Evolutionary conservation across 2,888 invertebrate species (phyloP), one percentile per base, ranked within the genome.

Genomic region (Cryptus viduatorius): DNA sequence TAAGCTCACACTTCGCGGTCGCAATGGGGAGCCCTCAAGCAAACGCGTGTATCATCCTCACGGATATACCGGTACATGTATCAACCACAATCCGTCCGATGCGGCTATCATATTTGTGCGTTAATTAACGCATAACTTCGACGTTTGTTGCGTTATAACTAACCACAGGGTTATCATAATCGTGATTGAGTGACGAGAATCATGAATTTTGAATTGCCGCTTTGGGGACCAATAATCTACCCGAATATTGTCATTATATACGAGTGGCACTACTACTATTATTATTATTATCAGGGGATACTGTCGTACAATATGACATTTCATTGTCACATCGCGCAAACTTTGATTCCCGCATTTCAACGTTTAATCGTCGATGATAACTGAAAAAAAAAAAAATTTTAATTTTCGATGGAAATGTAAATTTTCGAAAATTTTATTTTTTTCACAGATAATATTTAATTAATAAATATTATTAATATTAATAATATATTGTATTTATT

Each of bases 61-160:
- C 10, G 56, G 56, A 56, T 24, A 10, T 19, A 56, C 5, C 24
- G 37, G 37, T 37, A 24, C 56, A 19, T 16, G 3, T 3, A 8
- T 19, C 16, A 19, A 56, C 56, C 56, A 19, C 24, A 37, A 37
- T 37, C 37, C 37, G 37, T 37, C 37, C 5, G 1, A 37, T 37
- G 37, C 10, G 24, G 19, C 19, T 24, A 19, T 56, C 56, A 56
- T 56, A 56, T 24, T 16, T 4, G 56, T 19, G 56, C 56, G 14
- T 61, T 61, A 61, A 61, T 61, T 61, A 56, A 61, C n/a, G 31
- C 31, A 3, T 61, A 61, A 37, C 37, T 61, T 50, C 61, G n/a
- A 61, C 12, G 14, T 29, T 31, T 7, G 29, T 29, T 12, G 14
- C 61, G 31, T 31, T n/a, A 61, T 31, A 12, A 31, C 29, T 29